phyloP scores from a whole-genome alignment of 1,140 invertebrate genomes.

The Drosophila teissieri region DNA sequence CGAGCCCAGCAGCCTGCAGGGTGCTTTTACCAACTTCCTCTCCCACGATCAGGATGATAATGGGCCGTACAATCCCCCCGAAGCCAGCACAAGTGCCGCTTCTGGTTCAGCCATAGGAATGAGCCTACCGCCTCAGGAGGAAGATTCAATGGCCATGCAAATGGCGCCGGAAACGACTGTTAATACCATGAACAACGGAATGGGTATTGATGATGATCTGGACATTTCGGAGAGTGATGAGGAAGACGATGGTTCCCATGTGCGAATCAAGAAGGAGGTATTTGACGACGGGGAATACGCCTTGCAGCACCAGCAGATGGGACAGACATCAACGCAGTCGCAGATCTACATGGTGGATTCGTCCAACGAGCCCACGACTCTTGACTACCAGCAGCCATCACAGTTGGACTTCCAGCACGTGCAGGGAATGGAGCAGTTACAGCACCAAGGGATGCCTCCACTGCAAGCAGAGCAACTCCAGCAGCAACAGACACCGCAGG shows the following conservation, averaged over 20 bases:
- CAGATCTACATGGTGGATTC: constrained; percentile 59
- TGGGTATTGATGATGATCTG: constrained; percentile 89
- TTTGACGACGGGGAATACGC: constrained; percentile 56
- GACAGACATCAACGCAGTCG: constrained; percentile 28
- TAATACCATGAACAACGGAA: constrained; percentile 52
- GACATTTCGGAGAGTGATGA: constrained; percentile 93
- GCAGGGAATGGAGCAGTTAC: constrained; percentile 46
- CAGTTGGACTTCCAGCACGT: constrained; percentile 33
- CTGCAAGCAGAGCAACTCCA: constrained; percentile 34
- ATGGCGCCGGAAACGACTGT: constrained; percentile 46
- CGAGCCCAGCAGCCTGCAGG: constrained; percentile 42
- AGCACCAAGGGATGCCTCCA: constrained; percentile 12
- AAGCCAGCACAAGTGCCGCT: constrained; percentile 58
- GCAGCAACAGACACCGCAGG: constrained; percentile 56
- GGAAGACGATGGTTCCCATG: constrained; percentile 84
- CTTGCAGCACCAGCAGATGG: constrained; percentile 24
- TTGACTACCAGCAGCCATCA: constrained; percentile 33
- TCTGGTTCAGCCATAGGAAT: constrained; percentile 16
- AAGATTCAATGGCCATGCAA: constrained; percentile 42
- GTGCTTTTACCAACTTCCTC: constrained; percentile 66
- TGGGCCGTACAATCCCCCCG: constrained; percentile 48
- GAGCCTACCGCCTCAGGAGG: constrained; percentile 20
- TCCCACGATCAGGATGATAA: constrained; percentile 60
- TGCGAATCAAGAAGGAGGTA: constrained; percentile 71
- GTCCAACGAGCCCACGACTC: constrained; percentile 46